These are phyloP conservation scores for Saimiri boliviensis DNA, from an alignment of 2,113 vertebrate species.

Conservation along the genomic window DNA sequence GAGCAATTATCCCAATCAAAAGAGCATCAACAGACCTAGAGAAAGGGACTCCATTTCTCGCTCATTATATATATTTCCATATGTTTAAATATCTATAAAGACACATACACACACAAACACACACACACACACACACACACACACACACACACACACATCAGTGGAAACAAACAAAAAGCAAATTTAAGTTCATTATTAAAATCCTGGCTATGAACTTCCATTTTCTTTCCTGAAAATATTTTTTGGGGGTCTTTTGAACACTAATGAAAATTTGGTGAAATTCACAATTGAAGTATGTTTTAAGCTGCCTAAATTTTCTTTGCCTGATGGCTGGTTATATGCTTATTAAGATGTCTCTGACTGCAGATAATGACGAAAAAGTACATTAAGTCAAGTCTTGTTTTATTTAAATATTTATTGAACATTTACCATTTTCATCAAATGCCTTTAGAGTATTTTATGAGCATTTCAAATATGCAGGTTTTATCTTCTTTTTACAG, in stretches of 20 bases:
- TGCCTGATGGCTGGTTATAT: not conserved
- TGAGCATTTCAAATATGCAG: not conserved
- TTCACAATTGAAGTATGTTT: not conserved
- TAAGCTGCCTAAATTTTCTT: not conserved
- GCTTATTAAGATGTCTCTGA: not conserved
- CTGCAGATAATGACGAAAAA: not conserved
- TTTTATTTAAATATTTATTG: slow-evolving; percentile 15
- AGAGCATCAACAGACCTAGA: not conserved
- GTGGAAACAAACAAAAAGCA: not conserved
- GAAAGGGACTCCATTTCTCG: not conserved
- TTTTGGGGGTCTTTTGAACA: not conserved
- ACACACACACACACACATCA: too few relatives aligned
- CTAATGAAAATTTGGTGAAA: not conserved
- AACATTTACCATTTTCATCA: not conserved
- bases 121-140: too few relatives aligned
- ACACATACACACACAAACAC: not conserved
- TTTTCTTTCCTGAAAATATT: not conserved
- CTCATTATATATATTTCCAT: not conserved
- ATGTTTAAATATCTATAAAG: not conserved
- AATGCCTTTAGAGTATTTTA: not conserved
- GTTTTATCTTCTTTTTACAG: not conserved
- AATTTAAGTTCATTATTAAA: not conserved
- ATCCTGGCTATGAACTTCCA: not conserved
- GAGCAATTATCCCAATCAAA: not conserved
- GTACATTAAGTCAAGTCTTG: not conserved